Conservation (phyloP, 2,113 vertebrate species). For the Lepidothrix coronata region DNA sequence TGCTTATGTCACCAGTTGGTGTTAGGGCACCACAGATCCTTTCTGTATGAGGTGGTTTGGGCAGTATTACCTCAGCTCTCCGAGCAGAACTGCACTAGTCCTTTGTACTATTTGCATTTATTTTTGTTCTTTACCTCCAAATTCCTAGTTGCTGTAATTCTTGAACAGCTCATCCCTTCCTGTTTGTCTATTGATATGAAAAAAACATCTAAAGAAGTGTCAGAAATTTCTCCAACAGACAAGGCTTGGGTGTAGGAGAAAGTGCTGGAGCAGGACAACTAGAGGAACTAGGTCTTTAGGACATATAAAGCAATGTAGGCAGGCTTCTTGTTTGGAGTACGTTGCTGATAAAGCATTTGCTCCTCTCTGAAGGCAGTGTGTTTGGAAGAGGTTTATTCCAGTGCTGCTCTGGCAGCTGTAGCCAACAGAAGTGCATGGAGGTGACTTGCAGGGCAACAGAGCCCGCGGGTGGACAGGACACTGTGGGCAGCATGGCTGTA, state of each 20-base stretch:
- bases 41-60: not conserved
- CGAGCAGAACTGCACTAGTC: not conserved
- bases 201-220: not conserved
- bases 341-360: not conserved
- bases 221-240: not conserved
- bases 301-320: not conserved
- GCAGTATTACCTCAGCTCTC: not conserved
- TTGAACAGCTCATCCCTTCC: not conserved
- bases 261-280: not conserved
- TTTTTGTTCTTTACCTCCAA: not conserved
- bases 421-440: not conserved
- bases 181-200: not conserved
- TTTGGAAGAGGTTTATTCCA: not conserved
- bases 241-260: not conserved
- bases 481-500: not conserved
- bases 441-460: not conserved
- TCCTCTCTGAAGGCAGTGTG: not conserved
- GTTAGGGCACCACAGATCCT: not conserved
- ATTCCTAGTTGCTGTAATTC: not conserved
- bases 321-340: not conserved
- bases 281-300: not conserved
- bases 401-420: not conserved
- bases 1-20: not conserved
- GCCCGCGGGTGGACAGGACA: rapidly evolving
- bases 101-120: not conserved